Evolutionary conservation across 2,797 vertebrate genomes (phyloP), one percentile per base, ranked within the genome.

Genomic region (Echeneis naucrates): DNA sequence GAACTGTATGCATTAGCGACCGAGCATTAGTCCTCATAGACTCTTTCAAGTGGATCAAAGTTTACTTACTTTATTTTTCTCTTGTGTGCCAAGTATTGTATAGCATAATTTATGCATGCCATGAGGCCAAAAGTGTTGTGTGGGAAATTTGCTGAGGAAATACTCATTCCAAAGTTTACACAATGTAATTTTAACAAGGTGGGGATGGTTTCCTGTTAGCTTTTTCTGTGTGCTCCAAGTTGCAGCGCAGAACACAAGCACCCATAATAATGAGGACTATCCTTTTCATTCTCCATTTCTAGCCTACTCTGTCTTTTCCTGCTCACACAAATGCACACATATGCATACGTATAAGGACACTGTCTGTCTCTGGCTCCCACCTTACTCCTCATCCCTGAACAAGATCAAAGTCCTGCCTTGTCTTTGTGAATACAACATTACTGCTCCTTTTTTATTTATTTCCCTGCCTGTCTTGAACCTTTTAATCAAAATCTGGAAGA

Each of bases 371-470:
- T 30, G 2, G 71, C 82, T 80, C 66, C 48, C n/a, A 78, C 65
- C 84, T 33, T 65, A 52, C 53, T 73, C 75, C 61, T 84, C 67
- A 2, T 81, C 68, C 63, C 77, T 50, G 61, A 75, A 58, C 62
- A 35, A 90, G 84, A 93, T 92, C 88, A 93, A 92, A 94, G 92
- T 70, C 30, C 68, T 64, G 67, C 50, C 65, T 82, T 66, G 68
- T 86, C 83, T 90, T 85, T 90, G 68, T 74, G 84, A 82, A 85
- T 81, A 75, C 68, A 73, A 73, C 80, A 82, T 85, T 78, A 55
- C 76, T 37, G 47, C 24, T 33, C 52, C 84, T 90, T 86, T 61
- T 88, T 84, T 89, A 69, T 90, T 89, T 88, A 85, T 88, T 84
- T 87, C 45, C 37, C 26, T 12, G 61, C 72, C 67, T 61, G 63